Base-by-base conservation (phyloP, 2,888 invertebrate species). In the Eremobia ochroleuca region DNA sequence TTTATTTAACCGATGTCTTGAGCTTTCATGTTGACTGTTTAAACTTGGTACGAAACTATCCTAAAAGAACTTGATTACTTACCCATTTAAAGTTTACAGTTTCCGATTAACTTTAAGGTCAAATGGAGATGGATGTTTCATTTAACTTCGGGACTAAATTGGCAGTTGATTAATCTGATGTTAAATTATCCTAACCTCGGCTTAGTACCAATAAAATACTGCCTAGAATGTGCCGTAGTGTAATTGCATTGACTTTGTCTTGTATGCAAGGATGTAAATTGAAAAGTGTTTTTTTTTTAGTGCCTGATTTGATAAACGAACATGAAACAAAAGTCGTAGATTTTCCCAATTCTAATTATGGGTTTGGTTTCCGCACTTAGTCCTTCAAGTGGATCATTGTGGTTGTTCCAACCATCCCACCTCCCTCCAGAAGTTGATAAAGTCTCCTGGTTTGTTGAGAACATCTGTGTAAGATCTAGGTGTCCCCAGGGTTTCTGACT, bases 131-230 rank as follows among this genome's bases (percentile, higher is more conserved):
- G 15, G 43, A 15, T 34, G 3, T n/a, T 49, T 71, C 0, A 74
- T 74, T 59, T 75, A 46, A 18, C 9, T 34, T 58, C 34, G 4
- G 13, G 5, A 25, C 31, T 58, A 31, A 73, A 73, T 2, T 76
- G 13, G 40, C 5, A 34, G 1, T 28, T 28, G 1, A 21, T 43
- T 43, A 37, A 46, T 11, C 11, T 37, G 34, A 0, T 28, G 21
- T 34, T 34, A 46, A 40, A 37, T 1, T 5, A 61, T 40, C 40
- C 18, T 49, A 34, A 4, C 5, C n/a, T 34, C 0, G 21, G 9
- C 1, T 43, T 34, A 61, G 13, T 9, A 34, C 11, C 34, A 25
- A 13, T 58, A 9, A 46, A 58, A 21, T 28, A 58, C n/a, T 72
- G 0, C 11, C 0, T 21, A 15, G 6, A 18, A 6, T 31, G 18